These are phyloP conservation scores for Tetranychus truncatus DNA, from an alignment of 2,888 invertebrate genomes.

Conservation along the genomic window DNA sequence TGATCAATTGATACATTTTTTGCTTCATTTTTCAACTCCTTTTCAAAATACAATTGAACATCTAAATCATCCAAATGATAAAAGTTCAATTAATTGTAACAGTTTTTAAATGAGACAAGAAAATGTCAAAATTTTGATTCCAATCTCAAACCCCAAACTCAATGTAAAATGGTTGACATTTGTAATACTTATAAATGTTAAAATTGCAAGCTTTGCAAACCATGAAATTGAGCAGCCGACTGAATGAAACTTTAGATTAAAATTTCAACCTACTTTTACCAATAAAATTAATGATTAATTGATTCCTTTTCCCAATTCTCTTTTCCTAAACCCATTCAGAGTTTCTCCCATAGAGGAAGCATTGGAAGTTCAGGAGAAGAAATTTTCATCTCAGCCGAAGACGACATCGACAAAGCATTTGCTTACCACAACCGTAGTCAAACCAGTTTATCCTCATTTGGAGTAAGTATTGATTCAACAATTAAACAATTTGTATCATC, in stretches of 20 bases:
- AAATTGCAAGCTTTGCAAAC: not conserved
- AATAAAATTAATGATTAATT: not conserved
- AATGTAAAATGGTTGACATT: no score
- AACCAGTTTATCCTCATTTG: slow-evolving; percentile 40
- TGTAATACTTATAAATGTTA: no score
- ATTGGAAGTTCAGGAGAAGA: slow-evolving; percentile 23
- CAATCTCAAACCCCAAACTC: no score
- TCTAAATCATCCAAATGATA: no score
- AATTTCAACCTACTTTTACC: not conserved
- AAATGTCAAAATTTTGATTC: no score
- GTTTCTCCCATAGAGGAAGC: slow-evolving; percentile 20
- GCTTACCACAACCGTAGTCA: slow-evolving; percentile 25
- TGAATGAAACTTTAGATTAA: not conserved
- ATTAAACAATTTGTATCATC: not conserved
- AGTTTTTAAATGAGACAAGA: no score
- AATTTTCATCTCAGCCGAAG: slow-evolving; percentile 21
- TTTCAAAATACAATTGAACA: no score
- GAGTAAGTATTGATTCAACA: slow-evolving; percentile 36
- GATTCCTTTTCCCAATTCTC: not conserved
- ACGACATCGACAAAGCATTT: slow-evolving; percentile 24
- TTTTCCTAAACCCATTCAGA: slow-evolving; percentile 5
- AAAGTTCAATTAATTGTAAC: no score
- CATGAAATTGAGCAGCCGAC: not conserved
- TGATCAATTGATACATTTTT: no score
- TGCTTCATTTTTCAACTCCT: no score